Base-by-base conservation (phyloP, 1,140 invertebrate species). In the Antheraea pernyi region DNA sequence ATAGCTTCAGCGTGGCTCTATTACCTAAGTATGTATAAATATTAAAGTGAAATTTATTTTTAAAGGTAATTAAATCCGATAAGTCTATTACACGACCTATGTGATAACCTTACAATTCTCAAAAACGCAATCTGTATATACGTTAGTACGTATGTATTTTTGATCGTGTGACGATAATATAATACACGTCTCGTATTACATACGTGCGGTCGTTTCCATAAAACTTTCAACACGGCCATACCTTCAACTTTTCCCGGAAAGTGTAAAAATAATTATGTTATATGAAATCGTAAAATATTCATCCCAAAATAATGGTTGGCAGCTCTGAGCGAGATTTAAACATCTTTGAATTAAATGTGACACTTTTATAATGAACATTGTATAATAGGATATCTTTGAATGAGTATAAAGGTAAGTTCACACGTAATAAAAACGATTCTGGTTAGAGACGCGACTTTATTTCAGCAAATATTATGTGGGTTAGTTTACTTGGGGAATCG, bases 331-430 rank as follows among this genome's bases (percentile, higher is more conserved):
- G 67, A 81, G 70, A 80, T 79, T 75, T 75, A 85, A 81, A 79
- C 62, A 79, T 78, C 82, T 80, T 80, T 79, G 84, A 87, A 90
- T 90, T 80, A 85, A 76, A 82, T 85, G 78, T 86, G 86, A 87
- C 84, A 87, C 67, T 81, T 83, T 80, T 81, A 82, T 89, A 87
- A 89, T 89, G 85, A 74, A 75, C 75, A 64, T 0, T 80, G 78
- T 79, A 82, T 73, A 78, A 72, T 30, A 42, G 64, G 67, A 75
- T 65, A 64, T 42, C 39, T 59, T 19, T 6, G 60, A 64, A 64
- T 65, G 71, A 63, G 68, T 36, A 39, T 80, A 67, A 67, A 53
- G 16, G 46, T 53, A 16, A 53, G 46, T 53, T 53, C 13, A 13
- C 11, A 53, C 11, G 9, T 5, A 16, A 1, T 53, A 13, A 53